Evolutionary conservation across 2,888 invertebrate species (phyloP), one percentile per base, ranked within the genome.

Genomic region (Troglohyphantes excavatus): DNA sequence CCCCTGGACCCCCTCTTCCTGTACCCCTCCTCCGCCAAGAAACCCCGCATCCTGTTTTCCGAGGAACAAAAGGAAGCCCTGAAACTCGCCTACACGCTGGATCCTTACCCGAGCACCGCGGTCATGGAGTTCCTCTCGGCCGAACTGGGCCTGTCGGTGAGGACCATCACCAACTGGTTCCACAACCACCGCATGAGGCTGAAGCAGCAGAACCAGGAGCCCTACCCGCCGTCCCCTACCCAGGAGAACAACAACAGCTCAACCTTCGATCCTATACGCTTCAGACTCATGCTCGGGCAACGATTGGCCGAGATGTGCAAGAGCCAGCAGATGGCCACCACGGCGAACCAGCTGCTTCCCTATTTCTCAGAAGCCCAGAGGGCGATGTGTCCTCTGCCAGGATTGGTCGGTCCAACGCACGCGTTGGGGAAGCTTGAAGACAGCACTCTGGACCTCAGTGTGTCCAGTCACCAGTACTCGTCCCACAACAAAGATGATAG

Each of bases 91-190:
- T 99, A 99, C 93, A 96, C 97, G 0, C 95, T 98, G 75, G 99
- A 99, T 93, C 98, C 99, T 0, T 99, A 99, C 94, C 99, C 99
- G 0, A 98, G 98, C 93, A 97, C 98, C 93, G 97, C 97, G 26
- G 98, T 98, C 86, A 98, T 99, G 92, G 99, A 99, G 93, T 98
- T 98, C 93, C 95, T 99, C 86, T 98, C 99, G 27, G 95, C 96
- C 29, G 98, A 98, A 94, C 94, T 99, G 84, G 97, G 96, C 9
- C 95, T 99, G 61, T 97, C 98, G 6, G 96, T 98, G 75, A 95
- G 99, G 92, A 99, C 99, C 84, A 99, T 99, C 93, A 98, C 98
- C 90, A 99, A 99, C 94, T 99, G 99, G 99, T 99, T 99, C 95
- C 99, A 99, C 95, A 99, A 99, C 94, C 99, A 99, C 94, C 96